A percentile compares a stretch with the other conserved stretches of the same genome.
phyloP scores from a whole-genome alignment of 2,888 invertebrate species.

The Nowickia ferox region DNA sequence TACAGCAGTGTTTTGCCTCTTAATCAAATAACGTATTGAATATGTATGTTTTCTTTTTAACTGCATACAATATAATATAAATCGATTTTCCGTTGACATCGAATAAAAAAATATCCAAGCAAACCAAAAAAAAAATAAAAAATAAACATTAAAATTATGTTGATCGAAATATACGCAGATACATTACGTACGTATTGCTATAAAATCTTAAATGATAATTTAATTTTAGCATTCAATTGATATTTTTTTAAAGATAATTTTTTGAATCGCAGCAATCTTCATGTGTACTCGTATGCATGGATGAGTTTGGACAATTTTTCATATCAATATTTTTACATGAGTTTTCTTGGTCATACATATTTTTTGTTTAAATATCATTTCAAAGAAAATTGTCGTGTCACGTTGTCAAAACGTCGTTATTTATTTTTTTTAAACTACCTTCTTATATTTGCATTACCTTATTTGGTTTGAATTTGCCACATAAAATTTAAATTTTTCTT shows the following conservation, averaged over 20 bases:
- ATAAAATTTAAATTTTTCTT: conserved; percentile 66
- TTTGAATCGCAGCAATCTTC: background rate
- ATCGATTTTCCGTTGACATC: conserved; percentile 48
- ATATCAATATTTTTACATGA: conserved; percentile 1
- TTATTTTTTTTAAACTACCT: conserved; percentile 4
- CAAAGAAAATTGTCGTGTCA: conserved; percentile 68
- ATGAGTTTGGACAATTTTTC: conserved; percentile 11
- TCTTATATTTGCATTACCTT: conserved; percentile 54
- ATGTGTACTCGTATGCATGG: too few relatives aligned
- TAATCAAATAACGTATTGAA: conserved; percentile 43
- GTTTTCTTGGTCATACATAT: background rate
- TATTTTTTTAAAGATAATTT: conserved; percentile 37
- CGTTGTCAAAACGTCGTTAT: conserved; percentile 67
- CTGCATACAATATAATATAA: conserved; percentile 48
- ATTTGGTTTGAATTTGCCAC: conserved; percentile 69
- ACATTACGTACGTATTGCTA: background rate
- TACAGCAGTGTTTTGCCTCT: background rate
- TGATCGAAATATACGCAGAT: conserved; percentile 1
- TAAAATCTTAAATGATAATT: conserved; percentile 56
- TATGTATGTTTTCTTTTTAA: conserved; percentile 49
- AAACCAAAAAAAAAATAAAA: background rate
- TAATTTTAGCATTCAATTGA: conserved; percentile 59
- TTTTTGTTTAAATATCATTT: conserved; percentile 23
- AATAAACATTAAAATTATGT: background rate
- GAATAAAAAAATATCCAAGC: conserved; percentile 1